These are phyloP conservation scores for Achatina immaculata DNA, from an alignment of 1,140 invertebrate genomes.

Conservation along the genomic window DNA sequence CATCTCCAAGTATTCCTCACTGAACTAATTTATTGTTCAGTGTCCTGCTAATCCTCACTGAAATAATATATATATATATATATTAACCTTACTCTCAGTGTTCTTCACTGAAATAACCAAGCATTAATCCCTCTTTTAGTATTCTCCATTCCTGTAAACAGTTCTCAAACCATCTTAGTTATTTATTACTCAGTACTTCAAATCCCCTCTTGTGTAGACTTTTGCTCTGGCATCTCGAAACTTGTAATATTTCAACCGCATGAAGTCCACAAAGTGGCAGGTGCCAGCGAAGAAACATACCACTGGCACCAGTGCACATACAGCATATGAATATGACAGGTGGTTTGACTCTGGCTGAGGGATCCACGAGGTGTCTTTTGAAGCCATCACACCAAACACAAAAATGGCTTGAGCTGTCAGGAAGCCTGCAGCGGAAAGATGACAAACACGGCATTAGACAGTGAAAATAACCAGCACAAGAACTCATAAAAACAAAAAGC, in stretches of 20 bases:
- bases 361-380: slow-evolving; percentile 10
- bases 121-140: no score
- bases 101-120: no score
- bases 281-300: slow-evolving; percentile 27
- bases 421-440: slow-evolving; percentile 13
- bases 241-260: background rate
- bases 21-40: no score
- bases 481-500: no score
- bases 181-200: background rate
- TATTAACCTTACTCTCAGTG: no score
- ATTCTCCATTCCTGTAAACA: no score
- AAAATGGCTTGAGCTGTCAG: slow-evolving; percentile 19
- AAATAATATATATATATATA: no score
- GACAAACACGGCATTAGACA: background rate
- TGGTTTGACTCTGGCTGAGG: slow-evolving; percentile 34
- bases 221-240: slow-evolving; percentile 22
- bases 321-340: slow-evolving; percentile 33
- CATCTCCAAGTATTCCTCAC: no score
- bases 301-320: slow-evolving; percentile 28
- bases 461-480: no score
- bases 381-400: slow-evolving; percentile 24
- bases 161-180: no score
- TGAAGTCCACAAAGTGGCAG: slow-evolving; percentile 24
- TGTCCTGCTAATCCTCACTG: no score
- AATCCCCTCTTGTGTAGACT: slow-evolving; percentile 25